Evolutionary conservation across 2,113 vertebrate species (phyloP).

Genomic region (Pampusana beccarii): DNA sequence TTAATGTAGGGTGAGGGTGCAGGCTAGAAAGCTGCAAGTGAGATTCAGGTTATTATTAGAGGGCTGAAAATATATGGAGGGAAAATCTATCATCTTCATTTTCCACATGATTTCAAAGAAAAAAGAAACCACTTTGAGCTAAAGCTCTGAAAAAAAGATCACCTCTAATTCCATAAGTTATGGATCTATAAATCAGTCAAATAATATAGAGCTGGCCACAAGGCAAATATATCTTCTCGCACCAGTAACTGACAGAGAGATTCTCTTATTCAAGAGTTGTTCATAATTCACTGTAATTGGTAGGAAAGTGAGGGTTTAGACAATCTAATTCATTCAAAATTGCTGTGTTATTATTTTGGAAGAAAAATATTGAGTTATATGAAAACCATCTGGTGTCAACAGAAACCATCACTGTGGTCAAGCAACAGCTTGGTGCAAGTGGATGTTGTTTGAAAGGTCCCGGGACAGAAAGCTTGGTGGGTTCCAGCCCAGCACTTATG

Average conservation of each 20-base stretch:
- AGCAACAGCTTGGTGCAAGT: not conserved
- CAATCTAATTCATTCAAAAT: conserved; percentile 49
- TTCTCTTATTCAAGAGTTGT: not conserved
- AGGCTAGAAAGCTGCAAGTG: conserved; percentile 12
- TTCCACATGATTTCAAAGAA: conserved; percentile 55
- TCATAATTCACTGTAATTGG: conserved; percentile 67
- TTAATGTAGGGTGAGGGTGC: not conserved
- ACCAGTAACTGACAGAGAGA: conserved; percentile 4
- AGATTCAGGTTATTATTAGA: conserved; percentile 24
- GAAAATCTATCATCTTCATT: conserved; percentile 42
- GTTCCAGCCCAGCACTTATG: not conserved
- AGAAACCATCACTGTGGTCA: not conserved
- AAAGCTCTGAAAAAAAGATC: conserved; percentile 48
- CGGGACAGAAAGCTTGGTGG: not conserved
- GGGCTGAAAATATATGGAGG: conserved; percentile 39
- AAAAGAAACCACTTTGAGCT: conserved; percentile 23
- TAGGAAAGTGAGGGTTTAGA: conserved; percentile 37
- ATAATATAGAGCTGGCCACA: conserved; percentile 1
- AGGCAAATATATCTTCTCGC: conserved; percentile 48
- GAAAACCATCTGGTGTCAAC: conserved; percentile 52
- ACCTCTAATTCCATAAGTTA: conserved; percentile 49
- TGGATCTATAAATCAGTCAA: conserved; percentile 61
- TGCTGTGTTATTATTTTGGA: conserved; percentile 26
- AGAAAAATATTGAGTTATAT: conserved; percentile 2
- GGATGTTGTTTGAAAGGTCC: not conserved